Evolutionary conservation across 2,113 vertebrate species (phyloP).

Genomic region (Tauraco erythrolophus): DNA sequence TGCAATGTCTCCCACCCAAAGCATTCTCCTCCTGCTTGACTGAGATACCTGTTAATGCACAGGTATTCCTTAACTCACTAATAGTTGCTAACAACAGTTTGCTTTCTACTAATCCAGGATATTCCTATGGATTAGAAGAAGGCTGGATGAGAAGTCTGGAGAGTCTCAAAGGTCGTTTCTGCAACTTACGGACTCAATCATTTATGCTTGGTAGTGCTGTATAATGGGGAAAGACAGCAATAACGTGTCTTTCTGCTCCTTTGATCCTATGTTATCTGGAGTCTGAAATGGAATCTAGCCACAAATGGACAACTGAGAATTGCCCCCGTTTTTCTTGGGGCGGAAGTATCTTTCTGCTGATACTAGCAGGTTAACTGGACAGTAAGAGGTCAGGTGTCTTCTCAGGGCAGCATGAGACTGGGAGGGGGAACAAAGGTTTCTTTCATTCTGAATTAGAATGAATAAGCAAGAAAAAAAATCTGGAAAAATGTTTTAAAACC

Average conservation of each 20-base stretch:
- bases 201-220: background rate
- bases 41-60: accelerated
- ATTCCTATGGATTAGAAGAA: background rate
- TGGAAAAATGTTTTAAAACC: background rate
- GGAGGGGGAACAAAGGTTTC: background rate
- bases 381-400: background rate
- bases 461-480: background rate
- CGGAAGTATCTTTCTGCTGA: background rate
- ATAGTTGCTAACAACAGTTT: background rate
- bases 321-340: background rate
- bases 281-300: background rate
- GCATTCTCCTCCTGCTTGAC: background rate
- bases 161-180: background rate
- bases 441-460: background rate
- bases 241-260: background rate
- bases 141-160: background rate
- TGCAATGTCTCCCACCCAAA: background rate
- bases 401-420: background rate
- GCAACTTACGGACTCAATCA: background rate
- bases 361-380: background rate
- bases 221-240: background rate
- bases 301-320: background rate
- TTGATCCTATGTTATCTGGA: background rate
- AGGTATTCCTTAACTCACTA: background rate
- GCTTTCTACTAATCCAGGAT: background rate